phyloP scores from a whole-genome alignment of 2,113 vertebrate species.

The Atlantisia rogersi region DNA sequence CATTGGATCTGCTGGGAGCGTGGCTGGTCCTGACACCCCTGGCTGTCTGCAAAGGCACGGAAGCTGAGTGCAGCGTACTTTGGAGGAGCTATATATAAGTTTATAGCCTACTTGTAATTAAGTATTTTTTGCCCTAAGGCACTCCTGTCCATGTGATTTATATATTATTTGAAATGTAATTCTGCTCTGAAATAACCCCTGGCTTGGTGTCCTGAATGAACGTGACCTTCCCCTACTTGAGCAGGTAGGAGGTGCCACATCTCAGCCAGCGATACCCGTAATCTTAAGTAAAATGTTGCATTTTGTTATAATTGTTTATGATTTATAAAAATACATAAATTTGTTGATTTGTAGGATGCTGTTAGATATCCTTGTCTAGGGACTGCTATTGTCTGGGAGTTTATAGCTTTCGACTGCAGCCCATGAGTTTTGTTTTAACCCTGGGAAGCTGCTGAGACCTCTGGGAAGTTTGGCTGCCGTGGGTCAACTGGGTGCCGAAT shows the following conservation, averaged over 20 bases:
- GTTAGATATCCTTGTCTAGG: conserved; percentile 5
- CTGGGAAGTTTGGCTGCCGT: neutral
- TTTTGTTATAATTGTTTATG: neutral
- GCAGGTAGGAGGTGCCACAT: neutral
- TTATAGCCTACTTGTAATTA: conserved; percentile 23
- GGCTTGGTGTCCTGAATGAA: neutral
- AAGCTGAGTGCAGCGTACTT: neutral
- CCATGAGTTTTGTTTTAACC: neutral
- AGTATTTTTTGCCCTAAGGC: conserved; percentile 45
- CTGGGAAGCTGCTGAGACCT: conserved; percentile 42
- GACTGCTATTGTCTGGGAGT: neutral
- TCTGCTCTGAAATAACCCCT: conserved; percentile 17
- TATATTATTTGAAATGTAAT: conserved; percentile 25
- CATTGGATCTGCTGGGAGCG: neutral
- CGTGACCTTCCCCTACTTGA: neutral
- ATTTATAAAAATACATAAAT: neutral
- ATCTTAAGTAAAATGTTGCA: neutral
- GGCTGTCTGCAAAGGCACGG: neutral
- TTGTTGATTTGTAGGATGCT: conserved; percentile 2
- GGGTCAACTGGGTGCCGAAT: neutral
- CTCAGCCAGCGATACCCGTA: neutral
- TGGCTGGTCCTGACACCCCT: neutral
- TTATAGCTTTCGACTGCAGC: conserved; percentile 25
- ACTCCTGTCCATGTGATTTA: conserved; percentile 26
- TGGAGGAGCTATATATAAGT: neutral